phyloP scores from a whole-genome alignment of 2,888 invertebrate species.

The Caenorhabditis zanzibari region DNA sequence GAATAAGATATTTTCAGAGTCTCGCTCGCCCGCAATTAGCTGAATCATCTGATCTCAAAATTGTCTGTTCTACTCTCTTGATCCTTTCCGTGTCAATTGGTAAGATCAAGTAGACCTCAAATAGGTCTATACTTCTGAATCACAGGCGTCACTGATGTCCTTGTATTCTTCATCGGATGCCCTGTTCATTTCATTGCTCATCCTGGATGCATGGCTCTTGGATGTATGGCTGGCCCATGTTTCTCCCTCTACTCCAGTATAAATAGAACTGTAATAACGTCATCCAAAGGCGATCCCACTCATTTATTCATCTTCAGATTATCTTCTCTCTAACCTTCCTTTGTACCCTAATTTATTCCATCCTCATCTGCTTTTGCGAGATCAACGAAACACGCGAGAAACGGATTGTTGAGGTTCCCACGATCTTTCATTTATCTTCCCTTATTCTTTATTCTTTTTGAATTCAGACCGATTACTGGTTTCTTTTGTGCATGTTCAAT shows the following conservation, averaged over 20 bases:
- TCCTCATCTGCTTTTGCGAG: constrained; percentile 57
- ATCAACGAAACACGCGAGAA: constrained; percentile 34
- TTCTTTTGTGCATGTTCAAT: constrained; percentile 56
- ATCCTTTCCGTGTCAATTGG: constrained; percentile 20
- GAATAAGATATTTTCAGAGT: constrained; percentile 25
- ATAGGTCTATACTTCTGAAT: neutral
- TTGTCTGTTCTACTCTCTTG: constrained; percentile 10
- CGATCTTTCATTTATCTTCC: neutral
- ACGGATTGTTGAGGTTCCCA: constrained; percentile 52
- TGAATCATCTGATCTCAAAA: constrained; percentile 13
- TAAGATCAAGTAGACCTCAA: neutral
- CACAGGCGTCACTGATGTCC: constrained; percentile 30
- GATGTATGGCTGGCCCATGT: constrained; percentile 53
- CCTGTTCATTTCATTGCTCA: constrained; percentile 28
- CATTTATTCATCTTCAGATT: constrained; percentile 17
- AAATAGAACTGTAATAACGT: constrained; percentile 34
- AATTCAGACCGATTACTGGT: constrained; percentile 63
- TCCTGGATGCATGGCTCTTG: constrained; percentile 51
- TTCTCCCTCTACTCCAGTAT: constrained; percentile 28
- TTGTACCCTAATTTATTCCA: constrained; percentile 21
- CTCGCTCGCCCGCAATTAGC: constrained; percentile 9
- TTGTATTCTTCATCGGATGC: constrained; percentile 47
- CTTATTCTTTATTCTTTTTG: neutral
- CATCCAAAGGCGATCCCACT: neutral
- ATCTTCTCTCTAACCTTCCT: constrained; percentile 43